Conservation (phyloP, 2,113 vertebrate species). For the Poeciliopsis retropinna region DNA sequence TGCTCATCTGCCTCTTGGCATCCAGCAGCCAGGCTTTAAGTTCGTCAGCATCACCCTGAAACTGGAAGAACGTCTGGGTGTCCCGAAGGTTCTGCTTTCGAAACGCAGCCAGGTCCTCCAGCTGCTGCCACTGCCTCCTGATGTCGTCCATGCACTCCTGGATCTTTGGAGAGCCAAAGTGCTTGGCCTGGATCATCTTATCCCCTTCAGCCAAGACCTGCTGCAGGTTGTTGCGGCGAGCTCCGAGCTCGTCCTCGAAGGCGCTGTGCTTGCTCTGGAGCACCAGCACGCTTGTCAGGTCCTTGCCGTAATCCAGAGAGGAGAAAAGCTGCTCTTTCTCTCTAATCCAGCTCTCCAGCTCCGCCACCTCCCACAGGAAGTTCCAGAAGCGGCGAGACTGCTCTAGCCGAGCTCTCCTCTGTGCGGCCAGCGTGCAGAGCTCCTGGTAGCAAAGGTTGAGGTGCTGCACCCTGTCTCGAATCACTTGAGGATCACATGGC, state of each 20-base stretch:
- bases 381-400: slow-evolving; percentile 92
- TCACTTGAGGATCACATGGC: slow-evolving; percentile 94
- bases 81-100: slow-evolving; percentile 88
- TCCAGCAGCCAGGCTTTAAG: slow-evolving; percentile 88
- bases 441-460: slow-evolving; percentile 89
- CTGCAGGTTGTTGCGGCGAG: slow-evolving; percentile 81
- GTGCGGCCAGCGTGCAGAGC: slow-evolving; percentile 83
- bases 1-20: slow-evolving; percentile 82
- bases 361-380: slow-evolving; percentile 93
- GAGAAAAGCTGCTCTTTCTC: slow-evolving; percentile 97
- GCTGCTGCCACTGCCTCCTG: slow-evolving; percentile 86
- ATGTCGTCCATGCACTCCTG: slow-evolving; percentile 80
- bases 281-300: slow-evolving; percentile 89
- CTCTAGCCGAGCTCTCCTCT: slow-evolving; percentile 85
- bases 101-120: slow-evolving; percentile 90
- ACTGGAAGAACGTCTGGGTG: slow-evolving; percentile 92
- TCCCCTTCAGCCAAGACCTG: slow-evolving; percentile 83
- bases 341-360: slow-evolving; percentile 93
- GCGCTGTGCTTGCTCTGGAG: slow-evolving; percentile 91
- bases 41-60: slow-evolving; percentile 92
- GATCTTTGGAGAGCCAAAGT: slow-evolving; percentile 82
- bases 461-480: slow-evolving; percentile 90
- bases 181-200: slow-evolving; percentile 80
- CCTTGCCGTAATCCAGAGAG: slow-evolving; percentile 92
- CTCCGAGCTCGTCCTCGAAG: slow-evolving; percentile 91